Conservation (phyloP, 2,113 vertebrate genomes). For the Eptesicus fuscus region DNA sequence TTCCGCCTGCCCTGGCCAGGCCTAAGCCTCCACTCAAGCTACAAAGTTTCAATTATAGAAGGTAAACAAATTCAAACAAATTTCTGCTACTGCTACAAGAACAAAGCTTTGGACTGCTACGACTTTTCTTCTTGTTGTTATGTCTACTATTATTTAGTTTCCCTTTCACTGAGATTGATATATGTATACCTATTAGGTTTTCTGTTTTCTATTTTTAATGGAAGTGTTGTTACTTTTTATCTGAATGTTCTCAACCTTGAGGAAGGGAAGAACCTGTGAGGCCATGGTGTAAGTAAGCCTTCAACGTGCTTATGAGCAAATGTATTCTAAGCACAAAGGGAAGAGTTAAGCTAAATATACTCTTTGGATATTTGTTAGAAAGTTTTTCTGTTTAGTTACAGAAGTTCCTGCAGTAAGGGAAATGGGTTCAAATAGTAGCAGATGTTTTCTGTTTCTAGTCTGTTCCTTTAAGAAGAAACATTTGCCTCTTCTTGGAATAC, state of each 20-base stretch:
- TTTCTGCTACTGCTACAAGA: neutral
- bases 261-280: neutral
- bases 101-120: neutral
- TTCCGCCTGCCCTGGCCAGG: no score
- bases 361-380: neutral
- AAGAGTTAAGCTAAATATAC: neutral
- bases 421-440: constrained; percentile 21
- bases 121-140: neutral
- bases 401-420: neutral
- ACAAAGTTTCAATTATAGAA: no score
- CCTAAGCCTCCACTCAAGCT: no score
- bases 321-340: neutral
- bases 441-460: neutral
- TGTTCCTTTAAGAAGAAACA: neutral
- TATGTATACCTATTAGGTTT: neutral
- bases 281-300: neutral
- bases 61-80: no score
- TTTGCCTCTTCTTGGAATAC: neutral
- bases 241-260: neutral
- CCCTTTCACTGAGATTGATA: neutral
- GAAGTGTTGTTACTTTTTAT: constrained; percentile 25
- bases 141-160: neutral
- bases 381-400: constrained; percentile 6
- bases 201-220: constrained; percentile 31
- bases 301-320: neutral